phyloP scores from a whole-genome alignment of 2,113 vertebrate genomes.

The Chloroceryle aenea region DNA sequence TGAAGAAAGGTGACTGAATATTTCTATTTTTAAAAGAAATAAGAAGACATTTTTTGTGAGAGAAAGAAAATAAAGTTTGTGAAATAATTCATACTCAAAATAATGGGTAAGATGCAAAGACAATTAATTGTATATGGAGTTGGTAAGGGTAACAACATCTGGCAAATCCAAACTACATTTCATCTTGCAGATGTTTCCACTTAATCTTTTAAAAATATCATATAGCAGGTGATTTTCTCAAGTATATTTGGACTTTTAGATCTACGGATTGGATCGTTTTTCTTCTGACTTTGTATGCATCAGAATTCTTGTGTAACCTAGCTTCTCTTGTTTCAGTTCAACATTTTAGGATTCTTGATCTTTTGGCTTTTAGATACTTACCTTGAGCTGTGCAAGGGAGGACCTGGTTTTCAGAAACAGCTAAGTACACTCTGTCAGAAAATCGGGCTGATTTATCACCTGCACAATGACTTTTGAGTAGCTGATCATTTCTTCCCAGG shows the following conservation, averaged over 20 bases:
- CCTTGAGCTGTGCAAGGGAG: background rate
- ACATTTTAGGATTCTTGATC: background rate
- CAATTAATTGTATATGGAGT: background rate
- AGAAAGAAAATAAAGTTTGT: constrained; percentile 32
- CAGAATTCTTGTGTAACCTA: background rate
- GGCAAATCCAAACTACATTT: background rate
- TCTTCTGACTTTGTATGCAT: background rate
- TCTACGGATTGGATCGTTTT: background rate
- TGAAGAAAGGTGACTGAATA: background rate
- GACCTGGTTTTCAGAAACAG: background rate
- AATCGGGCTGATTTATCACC: background rate
- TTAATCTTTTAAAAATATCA: background rate
- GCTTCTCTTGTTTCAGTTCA: background rate
- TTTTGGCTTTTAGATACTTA: background rate
- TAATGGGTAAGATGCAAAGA: background rate
- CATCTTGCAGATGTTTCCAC: background rate
- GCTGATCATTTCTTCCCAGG: background rate
- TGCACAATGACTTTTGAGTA: background rate
- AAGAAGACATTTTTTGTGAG: background rate
- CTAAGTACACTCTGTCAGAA: background rate
- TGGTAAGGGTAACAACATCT: background rate
- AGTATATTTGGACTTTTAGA: background rate
- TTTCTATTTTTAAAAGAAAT: constrained; percentile 24
- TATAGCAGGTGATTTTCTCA: background rate
- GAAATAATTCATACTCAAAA: constrained; percentile 7